Conservation (phyloP, 2,113 vertebrate genomes). For the Oryzias melastigma region DNA sequence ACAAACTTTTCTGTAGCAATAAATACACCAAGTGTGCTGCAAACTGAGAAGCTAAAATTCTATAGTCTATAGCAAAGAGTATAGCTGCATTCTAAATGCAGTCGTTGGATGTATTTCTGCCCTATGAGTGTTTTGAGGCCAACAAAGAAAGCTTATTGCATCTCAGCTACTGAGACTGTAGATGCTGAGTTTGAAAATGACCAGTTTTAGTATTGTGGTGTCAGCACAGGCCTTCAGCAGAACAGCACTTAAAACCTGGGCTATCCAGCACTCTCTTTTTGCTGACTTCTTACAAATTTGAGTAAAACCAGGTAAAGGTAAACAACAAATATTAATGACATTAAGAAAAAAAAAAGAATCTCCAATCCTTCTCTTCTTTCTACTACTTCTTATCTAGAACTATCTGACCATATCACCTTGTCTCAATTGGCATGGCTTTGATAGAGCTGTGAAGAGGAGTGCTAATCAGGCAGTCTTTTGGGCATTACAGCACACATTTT, state of each 20-base stretch:
- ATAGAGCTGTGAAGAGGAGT: no score
- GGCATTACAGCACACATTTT: no score
- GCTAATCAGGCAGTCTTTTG: no score
- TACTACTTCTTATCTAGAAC: no score
- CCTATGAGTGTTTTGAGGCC: conserved; percentile 58
- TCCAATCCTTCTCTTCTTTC: no score
- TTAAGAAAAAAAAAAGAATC: no score
- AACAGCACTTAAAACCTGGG: conserved; percentile 34
- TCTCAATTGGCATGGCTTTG: no score
- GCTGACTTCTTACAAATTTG: not conserved
- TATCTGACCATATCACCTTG: no score
- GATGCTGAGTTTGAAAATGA: conserved; percentile 54
- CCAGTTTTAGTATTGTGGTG: conserved; percentile 41
- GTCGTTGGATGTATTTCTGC: conserved; percentile 58
- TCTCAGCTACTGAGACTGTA: conserved; percentile 54
- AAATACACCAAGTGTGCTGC: conserved; percentile 59
- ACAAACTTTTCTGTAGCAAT: conserved; percentile 53
- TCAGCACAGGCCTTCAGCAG: conserved; percentile 23
- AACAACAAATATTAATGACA: not conserved
- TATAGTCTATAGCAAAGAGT: conserved; percentile 61
- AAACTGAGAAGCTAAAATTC: conserved; percentile 61
- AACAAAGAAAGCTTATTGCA: conserved; percentile 57
- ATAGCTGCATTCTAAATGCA: conserved; percentile 37
- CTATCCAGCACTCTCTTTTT: conserved; percentile 14
- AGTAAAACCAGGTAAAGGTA: not conserved